Evolutionary conservation across 2,113 vertebrate species (phyloP), one percentile per base, ranked within the genome.

Genomic region (Phylloscopus trochilus): DNA sequence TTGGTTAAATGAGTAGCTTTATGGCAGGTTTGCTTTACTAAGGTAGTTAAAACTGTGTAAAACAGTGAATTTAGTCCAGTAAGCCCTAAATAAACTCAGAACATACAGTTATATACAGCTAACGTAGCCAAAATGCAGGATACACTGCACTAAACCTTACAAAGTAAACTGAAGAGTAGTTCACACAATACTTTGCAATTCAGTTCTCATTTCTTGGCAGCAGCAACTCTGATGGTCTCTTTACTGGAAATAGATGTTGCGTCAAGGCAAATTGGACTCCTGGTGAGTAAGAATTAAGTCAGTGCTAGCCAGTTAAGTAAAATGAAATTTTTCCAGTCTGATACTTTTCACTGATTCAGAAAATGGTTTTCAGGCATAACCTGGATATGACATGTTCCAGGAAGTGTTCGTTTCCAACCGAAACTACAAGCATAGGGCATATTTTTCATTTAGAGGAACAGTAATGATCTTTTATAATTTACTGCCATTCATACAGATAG

Each of bases 271-370:
- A 66, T 63, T 76, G 83, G 79, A 80, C 72, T 91, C 91, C 92
- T 73, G 18, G 73, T 92, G 87, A 83, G 91, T 52, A 91, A 94
- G 83, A 92, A 95, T 93, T 90, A 95, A 94, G 89, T 75, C 81
- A 92, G 72, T 66, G 63, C 18, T 90, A 92, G 60, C 27, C 62
- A 86, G 82, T 79, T 92, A 90, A 90, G 47, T 62, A 94, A 93
- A 92, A 94, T 59, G 49, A 93, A 96, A 23, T 39, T 95, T 94
- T 96, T 95, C 92, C 96, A 93, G 91, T 95, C 91, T 93, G 62
- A 80, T 92, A 92, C 79, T 92, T 92, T 92, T 90, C 64, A 95
- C 51, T 90, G 93, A 92, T 88, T 95, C 82, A 92, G 66, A 94
- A 92, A 94, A 76, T 70, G 23, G 13, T 88, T 90, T 90, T 93